A percentile compares a stretch with the other conserved stretches of the same genome.
phyloP scores from a whole-genome alignment of 2,797 vertebrate genomes.

The Helicolenus hilgendorfi region DNA sequence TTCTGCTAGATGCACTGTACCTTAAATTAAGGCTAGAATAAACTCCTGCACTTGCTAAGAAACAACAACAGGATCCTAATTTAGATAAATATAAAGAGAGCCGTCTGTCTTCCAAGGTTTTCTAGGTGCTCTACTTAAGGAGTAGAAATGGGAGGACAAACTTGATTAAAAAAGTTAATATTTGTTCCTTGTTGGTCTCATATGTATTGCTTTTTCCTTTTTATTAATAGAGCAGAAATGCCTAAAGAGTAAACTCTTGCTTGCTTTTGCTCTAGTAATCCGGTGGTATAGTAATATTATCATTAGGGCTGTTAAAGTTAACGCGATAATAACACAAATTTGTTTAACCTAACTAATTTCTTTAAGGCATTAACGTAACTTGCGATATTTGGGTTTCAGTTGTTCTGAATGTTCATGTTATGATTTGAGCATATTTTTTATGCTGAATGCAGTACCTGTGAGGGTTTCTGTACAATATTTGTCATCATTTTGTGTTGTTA shows the following conservation, averaged over 20 bases:
- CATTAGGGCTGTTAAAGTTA: too few species aligned
- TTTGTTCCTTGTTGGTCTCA: constrained; percentile 26
- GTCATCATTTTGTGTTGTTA: too few species aligned
- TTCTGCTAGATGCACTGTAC: background rate
- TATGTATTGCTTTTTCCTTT: background rate
- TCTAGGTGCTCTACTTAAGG: constrained; percentile 23
- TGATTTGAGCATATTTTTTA: too few species aligned
- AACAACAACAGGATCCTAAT: constrained; percentile 32
- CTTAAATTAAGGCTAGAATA: constrained; percentile 34
- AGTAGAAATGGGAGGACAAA: constrained; percentile 18
- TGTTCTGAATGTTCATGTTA: too few species aligned
- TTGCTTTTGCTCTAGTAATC: background rate
- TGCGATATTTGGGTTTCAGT: too few species aligned
- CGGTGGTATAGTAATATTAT: background rate
- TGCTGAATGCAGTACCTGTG: too few species aligned
- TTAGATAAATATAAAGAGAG: constrained; percentile 27
- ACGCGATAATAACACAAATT: too few species aligned
- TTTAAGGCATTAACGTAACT: too few species aligned
- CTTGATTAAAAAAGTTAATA: constrained; percentile 36
- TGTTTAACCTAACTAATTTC: too few species aligned
- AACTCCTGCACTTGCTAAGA: background rate
- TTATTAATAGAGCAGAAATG: constrained; percentile 11
- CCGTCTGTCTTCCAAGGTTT: background rate
- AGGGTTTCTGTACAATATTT: too few species aligned
- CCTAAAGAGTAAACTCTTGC: background rate